Evolutionary conservation across 35 echinoderm and acorn worm species (phyloP), one percentile per base, ranked within the genome.

Genomic region (Anneissia japonica): DNA sequence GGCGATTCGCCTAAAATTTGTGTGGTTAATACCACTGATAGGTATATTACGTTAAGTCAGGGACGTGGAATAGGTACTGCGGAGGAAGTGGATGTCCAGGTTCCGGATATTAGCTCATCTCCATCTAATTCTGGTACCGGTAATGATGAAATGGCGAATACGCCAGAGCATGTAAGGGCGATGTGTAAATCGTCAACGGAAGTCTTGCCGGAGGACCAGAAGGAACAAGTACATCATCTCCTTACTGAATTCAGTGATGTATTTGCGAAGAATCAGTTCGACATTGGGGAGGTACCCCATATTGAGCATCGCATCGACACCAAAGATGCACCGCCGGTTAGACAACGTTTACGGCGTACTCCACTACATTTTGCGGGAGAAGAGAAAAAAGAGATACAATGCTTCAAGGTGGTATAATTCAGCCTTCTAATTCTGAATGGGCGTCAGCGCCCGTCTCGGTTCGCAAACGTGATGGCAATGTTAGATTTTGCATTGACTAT

Each of bases 361-460:
- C 74, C 91, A 4, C 35, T 74, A 37, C 37, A 34, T 16, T 56
- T 79, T 23, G 34, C 45, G 0, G 6, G 88, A 33, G 36, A 79
- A 0, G 78, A 38, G 17, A 75, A 39, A 0, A n/a, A 55, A 34
- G 78, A 29, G 32, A 79, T 11, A 46, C 74, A 4, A 82, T 88
- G 35, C 39, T 84, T 5, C 55, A 76, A 0, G 43, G 40, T 34
- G 91, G 86, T 4, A 80, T 94, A 6, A 84, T 91, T 73, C 29
- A 34, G 37, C 75, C 85, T 36, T 90, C 84, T 36, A 74, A 72
- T 36, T 82, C 84, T 37, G 40, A 85, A 77, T 92, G 90, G 90
- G 75, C 77, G 17, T 84, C 90, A 0, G 86, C 90, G n/a, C 72
- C 89, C 0, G 90, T 92, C 4, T 72, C 83, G 55, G 85, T 92